A percentile compares a stretch with the other conserved stretches of the same genome.
Conservation (phyloP, 1,140 invertebrate genomes). For the Ceratosolen fusciceps region DNA sequence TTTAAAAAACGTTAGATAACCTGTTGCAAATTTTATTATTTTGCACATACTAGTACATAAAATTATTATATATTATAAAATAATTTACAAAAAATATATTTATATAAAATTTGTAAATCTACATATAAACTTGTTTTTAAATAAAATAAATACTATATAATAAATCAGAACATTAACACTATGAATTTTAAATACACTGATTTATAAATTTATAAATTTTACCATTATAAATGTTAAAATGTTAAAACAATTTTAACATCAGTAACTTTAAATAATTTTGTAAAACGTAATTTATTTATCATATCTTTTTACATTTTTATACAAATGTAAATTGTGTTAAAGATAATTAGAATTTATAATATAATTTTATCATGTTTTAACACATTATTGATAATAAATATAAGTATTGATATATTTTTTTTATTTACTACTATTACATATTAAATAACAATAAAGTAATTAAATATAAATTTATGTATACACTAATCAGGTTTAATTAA, state of each 20-base stretch:
- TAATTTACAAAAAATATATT: no score
- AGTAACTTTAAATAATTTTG: conserved; percentile 1
- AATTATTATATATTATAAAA: no score
- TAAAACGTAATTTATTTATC: conserved; percentile 38
- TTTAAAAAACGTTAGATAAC: neutral
- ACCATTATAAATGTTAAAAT: no score
- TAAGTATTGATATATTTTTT: conserved; percentile 26
- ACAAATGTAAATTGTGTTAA: conserved; percentile 40
- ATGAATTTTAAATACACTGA: no score
- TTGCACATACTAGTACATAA: conserved; percentile 8
- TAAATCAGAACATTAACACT: no score
- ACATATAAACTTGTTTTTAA: no score
- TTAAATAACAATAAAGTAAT: conserved; percentile 3
- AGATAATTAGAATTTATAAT: conserved; percentile 31
- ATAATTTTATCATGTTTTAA: conserved; percentile 18
- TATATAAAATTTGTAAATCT: no score
- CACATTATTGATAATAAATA: conserved; percentile 34
- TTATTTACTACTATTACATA: conserved; percentile 4
- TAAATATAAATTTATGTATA: conserved; percentile 3
- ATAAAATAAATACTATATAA: no score
- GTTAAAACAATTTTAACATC: neutral
- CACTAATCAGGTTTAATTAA: conserved; percentile 17
- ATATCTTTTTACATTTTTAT: conserved; percentile 40
- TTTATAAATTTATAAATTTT: no score
- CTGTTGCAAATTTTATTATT: conserved; percentile 1